A percentile compares a stretch with the other conserved stretches of the same genome.
Conservation (phyloP, 1,140 invertebrate genomes). For the Diabrotica virgifera region DNA sequence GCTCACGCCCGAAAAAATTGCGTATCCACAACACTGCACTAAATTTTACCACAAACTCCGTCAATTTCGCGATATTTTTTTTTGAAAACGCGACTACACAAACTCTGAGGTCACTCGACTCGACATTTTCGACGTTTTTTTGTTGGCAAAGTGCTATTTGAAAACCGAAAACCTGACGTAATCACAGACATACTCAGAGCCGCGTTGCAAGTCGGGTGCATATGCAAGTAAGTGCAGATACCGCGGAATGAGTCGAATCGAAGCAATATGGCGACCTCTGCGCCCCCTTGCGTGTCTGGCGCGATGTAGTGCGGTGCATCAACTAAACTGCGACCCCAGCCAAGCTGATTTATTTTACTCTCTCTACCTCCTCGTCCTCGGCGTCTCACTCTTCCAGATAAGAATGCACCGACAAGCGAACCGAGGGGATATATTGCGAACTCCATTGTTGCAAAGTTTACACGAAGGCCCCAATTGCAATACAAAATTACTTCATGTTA, state of each 20-base stretch:
- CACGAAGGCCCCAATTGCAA: too few species aligned
- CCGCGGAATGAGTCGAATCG: background rate
- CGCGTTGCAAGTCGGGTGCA: slow-evolving; percentile 8
- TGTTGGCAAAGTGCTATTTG: background rate
- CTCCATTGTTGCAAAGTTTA: background rate
- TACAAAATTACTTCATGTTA: too few species aligned
- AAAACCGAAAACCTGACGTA: background rate
- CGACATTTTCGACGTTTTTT: background rate
- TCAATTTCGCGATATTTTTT: too few species aligned
- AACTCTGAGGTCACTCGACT: too few species aligned
- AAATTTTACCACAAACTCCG: too few species aligned
- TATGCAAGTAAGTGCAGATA: slow-evolving; percentile 1
- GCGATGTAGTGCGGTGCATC: slow-evolving; percentile 4
- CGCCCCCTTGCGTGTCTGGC: slow-evolving; percentile 14
- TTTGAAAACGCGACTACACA: too few species aligned
- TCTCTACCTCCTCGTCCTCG: background rate
- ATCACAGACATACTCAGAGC: background rate
- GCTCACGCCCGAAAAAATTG: background rate
- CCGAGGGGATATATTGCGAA: background rate
- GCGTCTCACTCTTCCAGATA: slow-evolving; percentile 1
- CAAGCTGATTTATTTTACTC: slow-evolving; percentile 10
- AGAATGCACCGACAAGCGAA: slow-evolving; percentile 1
- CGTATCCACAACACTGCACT: background rate
- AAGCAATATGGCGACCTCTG: background rate
- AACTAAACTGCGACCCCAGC: slow-evolving; percentile 9